These are phyloP conservation scores for Halictus ligatus DNA, from an alignment of 2,888 invertebrate species.

Conservation along the genomic window DNA sequence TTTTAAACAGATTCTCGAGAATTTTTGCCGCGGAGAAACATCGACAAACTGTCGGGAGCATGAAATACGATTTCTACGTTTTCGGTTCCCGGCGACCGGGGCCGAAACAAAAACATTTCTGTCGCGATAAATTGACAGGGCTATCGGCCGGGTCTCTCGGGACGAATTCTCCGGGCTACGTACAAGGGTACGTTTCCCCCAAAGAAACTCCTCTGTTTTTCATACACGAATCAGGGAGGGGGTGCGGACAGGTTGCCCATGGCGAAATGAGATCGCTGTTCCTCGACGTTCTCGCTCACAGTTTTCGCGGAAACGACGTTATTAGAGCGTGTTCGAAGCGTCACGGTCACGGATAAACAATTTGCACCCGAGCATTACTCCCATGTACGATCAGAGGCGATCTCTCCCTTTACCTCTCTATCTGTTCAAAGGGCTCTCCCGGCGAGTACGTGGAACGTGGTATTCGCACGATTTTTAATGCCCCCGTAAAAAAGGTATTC, in stretches of 20 bases:
- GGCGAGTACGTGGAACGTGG: neutral
- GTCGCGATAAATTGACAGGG: neutral
- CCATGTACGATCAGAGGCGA: neutral
- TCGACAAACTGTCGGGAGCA: neutral
- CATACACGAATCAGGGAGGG: neutral
- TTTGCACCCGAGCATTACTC: neutral
- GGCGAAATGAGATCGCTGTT: too few species aligned
- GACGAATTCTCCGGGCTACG: neutral
- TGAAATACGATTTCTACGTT: constrained; percentile 2
- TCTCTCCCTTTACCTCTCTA: too few species aligned
- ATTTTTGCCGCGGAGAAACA: neutral
- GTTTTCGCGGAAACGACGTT: too few species aligned
- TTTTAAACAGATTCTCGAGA: neutral
- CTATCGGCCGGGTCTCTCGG: neutral
- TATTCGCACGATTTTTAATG: neutral
- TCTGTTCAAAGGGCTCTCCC: too few species aligned
- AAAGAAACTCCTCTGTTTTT: neutral
- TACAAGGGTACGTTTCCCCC: neutral
- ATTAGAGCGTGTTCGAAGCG: too few species aligned
- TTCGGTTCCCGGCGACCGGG: neutral
- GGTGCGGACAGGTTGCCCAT: too few species aligned
- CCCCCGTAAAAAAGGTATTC: too few species aligned
- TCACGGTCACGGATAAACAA: neutral
- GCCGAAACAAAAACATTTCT: neutral
- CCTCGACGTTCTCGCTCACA: too few species aligned